These are phyloP conservation scores for Yasuhikotakia modesta DNA, from an alignment of 2,797 vertebrate species.

Conservation along the genomic window DNA sequence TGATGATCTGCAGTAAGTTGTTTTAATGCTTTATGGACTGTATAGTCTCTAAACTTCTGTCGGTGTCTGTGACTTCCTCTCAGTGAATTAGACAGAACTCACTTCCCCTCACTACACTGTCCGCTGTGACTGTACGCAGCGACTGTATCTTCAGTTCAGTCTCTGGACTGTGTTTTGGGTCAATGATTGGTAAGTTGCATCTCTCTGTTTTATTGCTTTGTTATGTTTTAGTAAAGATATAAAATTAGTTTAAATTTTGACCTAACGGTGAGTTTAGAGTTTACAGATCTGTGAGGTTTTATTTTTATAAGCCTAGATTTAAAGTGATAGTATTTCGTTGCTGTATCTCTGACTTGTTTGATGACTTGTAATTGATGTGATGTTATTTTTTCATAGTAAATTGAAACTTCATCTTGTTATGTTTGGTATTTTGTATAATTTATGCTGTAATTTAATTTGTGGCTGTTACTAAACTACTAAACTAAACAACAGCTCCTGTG, in stretches of 20 bases:
- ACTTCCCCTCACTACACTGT: conserved; percentile 49
- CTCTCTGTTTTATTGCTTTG: not conserved
- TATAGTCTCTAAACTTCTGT: conserved; percentile 38
- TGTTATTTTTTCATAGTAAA: not conserved
- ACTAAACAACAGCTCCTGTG: not conserved
- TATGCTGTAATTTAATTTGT: too few species aligned
- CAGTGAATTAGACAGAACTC: conserved; percentile 22
- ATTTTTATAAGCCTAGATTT: not conserved
- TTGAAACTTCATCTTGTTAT: not conserved
- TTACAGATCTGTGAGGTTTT: not conserved
- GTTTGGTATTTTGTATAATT: too few species aligned
- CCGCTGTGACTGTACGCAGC: not conserved
- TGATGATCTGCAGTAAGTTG: not conserved
- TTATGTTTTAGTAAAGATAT: not conserved
- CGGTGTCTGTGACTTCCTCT: conserved; percentile 54
- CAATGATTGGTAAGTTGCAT: not conserved
- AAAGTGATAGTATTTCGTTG: not conserved
- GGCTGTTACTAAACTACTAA: too few species aligned
- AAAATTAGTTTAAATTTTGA: not conserved
- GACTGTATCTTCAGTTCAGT: not conserved
- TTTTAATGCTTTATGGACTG: not conserved
- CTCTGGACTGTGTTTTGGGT: not conserved
- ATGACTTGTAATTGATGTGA: too few species aligned
- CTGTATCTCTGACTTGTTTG: not conserved
- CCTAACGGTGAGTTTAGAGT: not conserved